Evolutionary conservation across 1,140 invertebrate genomes (phyloP), one percentile per base, ranked within the genome.

Genomic region (Drosophila saltans): DNA sequence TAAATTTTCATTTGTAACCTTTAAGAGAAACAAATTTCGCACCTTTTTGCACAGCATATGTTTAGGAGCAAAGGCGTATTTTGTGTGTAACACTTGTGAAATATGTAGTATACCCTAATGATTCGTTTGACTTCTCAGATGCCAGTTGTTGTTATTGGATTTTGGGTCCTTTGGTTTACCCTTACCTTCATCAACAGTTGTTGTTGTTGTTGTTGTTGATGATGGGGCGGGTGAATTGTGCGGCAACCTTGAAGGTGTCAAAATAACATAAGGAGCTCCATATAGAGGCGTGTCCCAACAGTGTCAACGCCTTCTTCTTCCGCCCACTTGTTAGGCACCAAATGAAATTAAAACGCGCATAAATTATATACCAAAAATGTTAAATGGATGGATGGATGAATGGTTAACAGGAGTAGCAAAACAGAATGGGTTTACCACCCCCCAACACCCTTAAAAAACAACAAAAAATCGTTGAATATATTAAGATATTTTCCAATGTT

Each of bases 311-410:
- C 45, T 24, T 24, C 45, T 52, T 52, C 45, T 52, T 52, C 21
- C 45, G 83, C 75, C 41, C 39, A 72, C 66, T 84, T 72, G 81
- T 81, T 80, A 81, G 78, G 78, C 83, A 82, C 75, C 63, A 86
- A 86, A 88, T 88, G 84, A 88, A 88, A 88, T 88, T 88, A 88
- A 88, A 88, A 88, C 83, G 80, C 71, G 83, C 84, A 88, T 88
- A 88, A 88, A 88, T 88, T 88, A 88, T 80, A 83, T 69, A 73
- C 58, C 63, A 55, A 78, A 36, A 66, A 65, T 52, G 45, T 52
- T 52, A 52, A 52, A 52, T 52, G 45, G 45, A 65, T 59, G 64
- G 21, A 52, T 52, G 21, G 45, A 48, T 45, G 43, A 16, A 9
- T 40, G 4, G 40, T 28, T 10, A 7, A 11, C 16, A 8, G 40